phyloP scores from a whole-genome alignment of 2,888 invertebrate genomes.

The Ernsta delagoae region DNA sequence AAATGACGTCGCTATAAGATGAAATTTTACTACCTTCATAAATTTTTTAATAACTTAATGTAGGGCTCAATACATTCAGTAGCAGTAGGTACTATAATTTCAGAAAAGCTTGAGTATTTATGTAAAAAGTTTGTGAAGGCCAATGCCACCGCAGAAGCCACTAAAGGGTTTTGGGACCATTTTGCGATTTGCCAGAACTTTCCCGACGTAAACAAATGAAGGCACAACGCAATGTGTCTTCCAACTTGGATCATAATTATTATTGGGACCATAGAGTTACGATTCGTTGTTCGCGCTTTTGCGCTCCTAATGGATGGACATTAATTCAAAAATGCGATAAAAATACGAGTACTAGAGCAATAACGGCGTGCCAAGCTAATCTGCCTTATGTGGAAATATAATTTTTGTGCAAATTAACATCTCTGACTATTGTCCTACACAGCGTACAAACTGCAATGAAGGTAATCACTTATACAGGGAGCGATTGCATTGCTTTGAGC shows the following conservation, averaged over 20 bases:
- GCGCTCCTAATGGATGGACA: no score
- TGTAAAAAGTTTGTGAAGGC: conserved; percentile 23
- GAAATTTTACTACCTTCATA: background rate
- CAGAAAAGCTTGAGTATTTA: conserved; percentile 9
- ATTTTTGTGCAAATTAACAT: no score
- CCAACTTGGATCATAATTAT: conserved; percentile 21
- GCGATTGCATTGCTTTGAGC: no score
- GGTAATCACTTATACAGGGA: no score
- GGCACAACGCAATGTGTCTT: conserved; percentile 31
- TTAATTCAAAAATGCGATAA: no score
- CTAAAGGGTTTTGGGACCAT: conserved; percentile 16
- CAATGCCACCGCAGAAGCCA: conserved; percentile 14
- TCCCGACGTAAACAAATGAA: conserved; percentile 36
- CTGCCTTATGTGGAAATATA: no score
- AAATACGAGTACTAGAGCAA: no score
- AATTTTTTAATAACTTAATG: background rate
- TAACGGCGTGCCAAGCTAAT: no score
- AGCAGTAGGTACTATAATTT: background rate
- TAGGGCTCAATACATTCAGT: no score
- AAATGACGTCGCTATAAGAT: background rate
- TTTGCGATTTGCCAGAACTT: conserved; percentile 21
- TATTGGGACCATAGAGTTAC: background rate
- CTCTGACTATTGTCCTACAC: no score
- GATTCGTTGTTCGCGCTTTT: no score
- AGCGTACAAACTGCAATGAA: no score